Conservation (phyloP, 2,888 invertebrate species). For the Nebria brevicollis region DNA sequence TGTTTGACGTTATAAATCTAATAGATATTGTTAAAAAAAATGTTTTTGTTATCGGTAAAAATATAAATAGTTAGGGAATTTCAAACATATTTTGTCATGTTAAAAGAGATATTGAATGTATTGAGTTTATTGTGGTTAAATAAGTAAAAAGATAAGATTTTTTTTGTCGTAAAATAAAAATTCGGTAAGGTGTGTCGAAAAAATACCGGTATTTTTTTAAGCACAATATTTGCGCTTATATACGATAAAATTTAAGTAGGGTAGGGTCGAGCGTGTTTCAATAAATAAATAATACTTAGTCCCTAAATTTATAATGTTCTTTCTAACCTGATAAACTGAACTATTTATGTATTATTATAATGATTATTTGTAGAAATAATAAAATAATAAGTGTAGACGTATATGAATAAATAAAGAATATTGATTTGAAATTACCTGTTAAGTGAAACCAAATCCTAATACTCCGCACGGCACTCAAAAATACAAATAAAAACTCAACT, state of each 20-base stretch:
- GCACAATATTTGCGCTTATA: not conserved
- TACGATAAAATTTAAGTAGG: not conserved
- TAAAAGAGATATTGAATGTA: not conserved
- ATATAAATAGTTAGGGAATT: not conserved
- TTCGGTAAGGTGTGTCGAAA: not conserved
- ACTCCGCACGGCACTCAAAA: not conserved
- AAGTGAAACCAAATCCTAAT: not conserved
- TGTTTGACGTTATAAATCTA: too few relatives aligned
- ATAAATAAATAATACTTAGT: too few relatives aligned
- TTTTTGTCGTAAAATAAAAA: not conserved
- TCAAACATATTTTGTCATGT: not conserved
- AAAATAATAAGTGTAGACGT: too few relatives aligned
- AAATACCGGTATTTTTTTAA: not conserved
- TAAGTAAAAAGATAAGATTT: not conserved
- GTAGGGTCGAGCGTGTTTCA: too few relatives aligned
- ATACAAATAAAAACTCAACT: not conserved
- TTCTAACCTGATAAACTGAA: too few relatives aligned
- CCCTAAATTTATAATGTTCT: too few relatives aligned
- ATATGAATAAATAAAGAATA: not conserved
- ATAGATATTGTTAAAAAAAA: not conserved
- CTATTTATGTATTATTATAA: too few relatives aligned
- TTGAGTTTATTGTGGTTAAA: not conserved
- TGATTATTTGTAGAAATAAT: too few relatives aligned
- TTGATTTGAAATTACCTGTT: not conserved
- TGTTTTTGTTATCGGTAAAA: not conserved